phyloP scores from a whole-genome alignment of 2,888 invertebrate genomes.

The Anthrax anthrax region DNA sequence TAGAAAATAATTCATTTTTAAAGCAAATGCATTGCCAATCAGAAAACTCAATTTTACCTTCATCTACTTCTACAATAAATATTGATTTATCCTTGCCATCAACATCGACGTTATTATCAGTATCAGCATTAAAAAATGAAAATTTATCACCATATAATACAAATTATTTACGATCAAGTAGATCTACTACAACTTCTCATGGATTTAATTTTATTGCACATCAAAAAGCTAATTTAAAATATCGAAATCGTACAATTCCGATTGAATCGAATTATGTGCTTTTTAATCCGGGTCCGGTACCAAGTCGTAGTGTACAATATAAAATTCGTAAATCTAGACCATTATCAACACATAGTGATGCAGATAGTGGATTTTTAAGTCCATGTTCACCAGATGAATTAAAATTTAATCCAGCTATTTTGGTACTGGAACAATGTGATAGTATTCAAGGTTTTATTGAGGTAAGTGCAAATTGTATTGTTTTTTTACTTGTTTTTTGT shows the following conservation, averaged over 20 bases:
- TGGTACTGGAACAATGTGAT: conserved; percentile 33
- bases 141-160: conserved; percentile 28
- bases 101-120: background rate
- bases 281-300: conserved; percentile 33
- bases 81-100: background rate
- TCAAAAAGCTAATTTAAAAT: conserved; percentile 15
- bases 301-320: conserved; percentile 30
- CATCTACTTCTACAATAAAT: background rate
- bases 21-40: no score
- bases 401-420: conserved; percentile 27
- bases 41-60: no score
- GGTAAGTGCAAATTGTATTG: conserved; percentile 18
- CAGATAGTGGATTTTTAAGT: conserved; percentile 48
- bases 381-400: conserved; percentile 45
- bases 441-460: conserved; percentile 34
- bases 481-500: background rate
- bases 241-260: conserved; percentile 29
- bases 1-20: conserved; percentile 7
- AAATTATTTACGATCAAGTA: conserved; percentile 15
- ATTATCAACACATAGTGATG: conserved; percentile 40
- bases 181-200: conserved; percentile 2
- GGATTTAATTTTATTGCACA: background rate
- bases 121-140: background rate
- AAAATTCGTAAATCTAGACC: conserved; percentile 31
- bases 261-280: conserved; percentile 33